phyloP scores from a whole-genome alignment of 2,888 invertebrate species.

The Amphipyra berbera region DNA sequence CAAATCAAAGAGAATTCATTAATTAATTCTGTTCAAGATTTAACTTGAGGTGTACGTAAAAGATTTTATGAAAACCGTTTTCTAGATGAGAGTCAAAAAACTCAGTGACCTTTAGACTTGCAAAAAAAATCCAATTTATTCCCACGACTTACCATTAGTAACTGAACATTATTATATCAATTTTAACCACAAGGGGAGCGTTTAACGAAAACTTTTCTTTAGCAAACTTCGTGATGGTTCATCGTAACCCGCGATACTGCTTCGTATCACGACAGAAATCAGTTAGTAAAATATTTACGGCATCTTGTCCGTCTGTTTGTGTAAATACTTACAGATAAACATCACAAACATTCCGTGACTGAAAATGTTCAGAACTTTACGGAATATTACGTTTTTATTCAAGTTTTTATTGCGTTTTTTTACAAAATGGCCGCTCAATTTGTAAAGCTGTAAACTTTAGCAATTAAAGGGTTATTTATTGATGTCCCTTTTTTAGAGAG shows the following conservation, averaged over 20 bases:
- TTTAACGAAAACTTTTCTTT: constrained; percentile 30
- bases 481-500: constrained; percentile 45
- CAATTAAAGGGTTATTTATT: constrained; percentile 61
- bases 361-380: constrained; percentile 48
- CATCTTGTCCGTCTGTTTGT: constrained; percentile 45
- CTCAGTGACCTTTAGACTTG: not conserved
- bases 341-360: constrained; percentile 55
- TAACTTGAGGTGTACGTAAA: not conserved
- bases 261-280: constrained; percentile 57
- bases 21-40: constrained; percentile 3
- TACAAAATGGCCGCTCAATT: constrained; percentile 51
- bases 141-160: not conserved
- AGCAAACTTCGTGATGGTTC: constrained; percentile 39
- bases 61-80: not conserved
- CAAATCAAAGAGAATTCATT: constrained; percentile 15
- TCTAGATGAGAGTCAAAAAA: constrained; percentile 3
- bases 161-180: constrained; percentile 9
- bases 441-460: constrained; percentile 56
- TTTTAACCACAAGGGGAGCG: constrained; percentile 14
- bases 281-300: constrained; percentile 59
- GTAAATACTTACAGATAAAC: constrained; percentile 56
- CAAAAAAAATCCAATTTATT: not conserved
- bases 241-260: constrained; percentile 43
- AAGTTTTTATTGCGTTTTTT: constrained; percentile 54
- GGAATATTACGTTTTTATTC: constrained; percentile 48